Percentiles rank a stretch among this genome's conserved stretches.
These are phyloP conservation scores for Microctenopoma lineatum DNA, from an alignment of 2,797 vertebrate genomes.

Conservation along the genomic window DNA sequence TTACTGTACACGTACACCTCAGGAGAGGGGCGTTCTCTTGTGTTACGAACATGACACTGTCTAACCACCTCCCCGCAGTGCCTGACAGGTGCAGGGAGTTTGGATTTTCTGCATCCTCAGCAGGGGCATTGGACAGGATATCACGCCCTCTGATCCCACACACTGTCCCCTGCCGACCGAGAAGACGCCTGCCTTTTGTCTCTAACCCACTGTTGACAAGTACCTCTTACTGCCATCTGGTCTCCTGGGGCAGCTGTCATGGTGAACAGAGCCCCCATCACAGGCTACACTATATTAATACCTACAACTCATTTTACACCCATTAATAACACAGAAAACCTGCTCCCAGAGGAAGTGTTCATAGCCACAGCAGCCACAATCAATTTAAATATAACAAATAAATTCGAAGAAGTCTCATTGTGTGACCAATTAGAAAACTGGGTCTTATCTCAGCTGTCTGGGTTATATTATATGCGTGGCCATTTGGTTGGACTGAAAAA, in stretches of 20 bases:
- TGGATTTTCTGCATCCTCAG: conserved; percentile 72
- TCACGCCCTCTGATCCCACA: conserved; percentile 79
- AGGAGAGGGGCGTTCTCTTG: conserved; percentile 71
- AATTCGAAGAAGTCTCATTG: conserved; percentile 65
- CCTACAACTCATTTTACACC: conserved; percentile 78
- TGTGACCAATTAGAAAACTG: conserved; percentile 61
- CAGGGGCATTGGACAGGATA: conserved; percentile 77
- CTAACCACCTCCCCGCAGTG: conserved; percentile 72
- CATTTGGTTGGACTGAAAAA: conserved; percentile 24
- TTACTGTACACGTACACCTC: conserved; percentile 78
- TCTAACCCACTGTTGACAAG: conserved; percentile 75
- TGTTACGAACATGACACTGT: conserved; percentile 68
- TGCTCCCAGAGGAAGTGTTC: conserved; percentile 65
- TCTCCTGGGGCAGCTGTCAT: conserved; percentile 81
- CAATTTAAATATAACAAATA: conserved; percentile 74
- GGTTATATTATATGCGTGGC: conserved; percentile 29
- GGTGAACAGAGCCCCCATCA: conserved; percentile 63
- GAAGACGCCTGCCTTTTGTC: conserved; percentile 79
- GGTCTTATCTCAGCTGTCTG: conserved; percentile 38
- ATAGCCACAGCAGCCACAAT: conserved; percentile 57
- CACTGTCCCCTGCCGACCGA: conserved; percentile 79
- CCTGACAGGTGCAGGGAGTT: conserved; percentile 79
- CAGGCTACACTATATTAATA: conserved; percentile 68
- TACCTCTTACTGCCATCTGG: conserved; percentile 79
- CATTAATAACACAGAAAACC: conserved; percentile 73